A percentile compares a stretch with the other conserved stretches of the same genome.
These are phyloP conservation scores for Drosophila anomalata DNA, from an alignment of 2,888 invertebrate species.

Conservation along the genomic window DNA sequence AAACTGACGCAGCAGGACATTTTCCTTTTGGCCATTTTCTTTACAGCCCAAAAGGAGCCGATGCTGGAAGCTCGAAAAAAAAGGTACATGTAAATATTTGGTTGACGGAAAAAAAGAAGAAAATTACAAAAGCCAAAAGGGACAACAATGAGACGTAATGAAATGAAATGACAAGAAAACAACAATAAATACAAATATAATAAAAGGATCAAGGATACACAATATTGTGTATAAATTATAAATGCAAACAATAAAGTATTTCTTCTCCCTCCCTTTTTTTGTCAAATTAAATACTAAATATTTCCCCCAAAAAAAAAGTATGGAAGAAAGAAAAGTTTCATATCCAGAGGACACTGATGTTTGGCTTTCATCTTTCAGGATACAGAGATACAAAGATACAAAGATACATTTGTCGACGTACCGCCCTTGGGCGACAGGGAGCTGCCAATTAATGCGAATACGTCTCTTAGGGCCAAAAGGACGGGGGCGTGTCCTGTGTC, in stretches of 20 bases:
- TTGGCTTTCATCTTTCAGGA: constrained; percentile 24
- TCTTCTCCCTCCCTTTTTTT: constrained; percentile 17
- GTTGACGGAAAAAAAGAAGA: constrained; percentile 43
- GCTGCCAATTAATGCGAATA: constrained; percentile 51
- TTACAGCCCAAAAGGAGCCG: not conserved
- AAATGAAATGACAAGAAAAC: constrained; percentile 68
- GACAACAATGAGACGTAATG: constrained; percentile 71
- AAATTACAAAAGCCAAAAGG: constrained; percentile 62
- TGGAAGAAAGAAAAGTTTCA: not conserved
- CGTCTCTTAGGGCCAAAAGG: constrained; percentile 19
- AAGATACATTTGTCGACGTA: constrained; percentile 22
- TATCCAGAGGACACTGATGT: constrained; percentile 13
- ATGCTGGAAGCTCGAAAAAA: constrained; percentile 10
- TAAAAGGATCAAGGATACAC: constrained; percentile 24
- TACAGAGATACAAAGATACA: constrained; percentile 23
- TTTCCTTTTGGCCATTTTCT: constrained; percentile 12
- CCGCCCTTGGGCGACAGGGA: constrained; percentile 24
- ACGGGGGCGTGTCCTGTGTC: constrained; percentile 11
- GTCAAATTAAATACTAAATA: constrained; percentile 42
- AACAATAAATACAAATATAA: constrained; percentile 8
- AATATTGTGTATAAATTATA: constrained; percentile 47
- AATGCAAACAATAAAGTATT: constrained; percentile 48
- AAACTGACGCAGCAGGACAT: constrained; percentile 45
- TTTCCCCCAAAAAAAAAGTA: too few species aligned
- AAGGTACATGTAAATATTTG: constrained; percentile 72